Percentiles rank a stretch among this genome's conserved stretches.
Conservation (phyloP, 1,140 invertebrate species). For the Zophobas atratus region DNA sequence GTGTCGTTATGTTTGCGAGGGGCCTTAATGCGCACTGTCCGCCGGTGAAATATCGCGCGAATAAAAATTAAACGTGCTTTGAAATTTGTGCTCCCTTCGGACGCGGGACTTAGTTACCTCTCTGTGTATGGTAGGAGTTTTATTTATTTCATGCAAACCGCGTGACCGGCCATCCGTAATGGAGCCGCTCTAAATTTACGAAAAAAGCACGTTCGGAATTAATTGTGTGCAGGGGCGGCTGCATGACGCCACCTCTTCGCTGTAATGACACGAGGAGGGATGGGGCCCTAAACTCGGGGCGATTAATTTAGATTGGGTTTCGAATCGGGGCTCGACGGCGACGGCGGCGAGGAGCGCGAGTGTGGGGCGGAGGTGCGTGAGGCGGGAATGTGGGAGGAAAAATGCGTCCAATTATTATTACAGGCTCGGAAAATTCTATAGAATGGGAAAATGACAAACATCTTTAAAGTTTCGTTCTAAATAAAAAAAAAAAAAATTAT, state of each 20-base stretch:
- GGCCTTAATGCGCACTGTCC: slow-evolving; percentile 15
- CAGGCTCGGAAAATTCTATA: too few species aligned
- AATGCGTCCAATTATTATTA: too few species aligned
- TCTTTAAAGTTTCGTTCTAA: too few species aligned
- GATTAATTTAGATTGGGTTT: too few species aligned
- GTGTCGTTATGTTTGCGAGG: slow-evolving; percentile 23
- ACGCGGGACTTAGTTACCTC: slow-evolving; percentile 33
- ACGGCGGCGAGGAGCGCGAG: too few species aligned
- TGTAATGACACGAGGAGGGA: not conserved
- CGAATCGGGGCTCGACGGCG: too few species aligned
- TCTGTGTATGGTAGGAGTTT: not conserved
- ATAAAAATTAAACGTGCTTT: slow-evolving; percentile 43
- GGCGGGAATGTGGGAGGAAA: too few species aligned
- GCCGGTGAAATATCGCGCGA: slow-evolving; percentile 33
- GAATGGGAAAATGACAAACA: too few species aligned
- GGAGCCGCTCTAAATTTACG: slow-evolving; percentile 16
- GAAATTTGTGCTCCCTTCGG: slow-evolving; percentile 31
- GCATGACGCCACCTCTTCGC: slow-evolving; percentile 3
- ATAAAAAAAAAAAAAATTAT: too few species aligned
- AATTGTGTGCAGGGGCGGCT: slow-evolving; percentile 1
- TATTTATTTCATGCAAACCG: slow-evolving; percentile 40
- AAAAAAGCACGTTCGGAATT: slow-evolving; percentile 40
- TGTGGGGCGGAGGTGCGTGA: too few species aligned
- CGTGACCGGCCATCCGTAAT: slow-evolving; percentile 28
- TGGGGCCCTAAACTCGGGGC: not conserved